Conservation (phyloP, 2,113 vertebrate genomes). For the Noctilio leporinus region DNA sequence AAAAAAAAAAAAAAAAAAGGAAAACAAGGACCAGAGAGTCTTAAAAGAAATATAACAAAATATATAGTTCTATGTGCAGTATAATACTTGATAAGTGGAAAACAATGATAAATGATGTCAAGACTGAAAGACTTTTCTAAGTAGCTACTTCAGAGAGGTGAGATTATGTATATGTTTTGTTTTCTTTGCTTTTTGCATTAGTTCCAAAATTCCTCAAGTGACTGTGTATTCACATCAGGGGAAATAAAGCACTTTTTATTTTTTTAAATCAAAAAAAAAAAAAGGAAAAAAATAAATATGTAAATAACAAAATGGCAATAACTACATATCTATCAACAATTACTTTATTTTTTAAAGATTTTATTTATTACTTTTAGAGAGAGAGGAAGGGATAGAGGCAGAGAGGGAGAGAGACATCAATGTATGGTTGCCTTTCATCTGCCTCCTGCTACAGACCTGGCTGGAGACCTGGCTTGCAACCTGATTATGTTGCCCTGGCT, state of each 20-base stretch:
- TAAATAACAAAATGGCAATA: background rate
- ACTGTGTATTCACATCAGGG: background rate
- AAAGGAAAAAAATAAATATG: background rate
- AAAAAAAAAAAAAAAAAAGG: no score
- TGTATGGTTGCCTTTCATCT: no score
- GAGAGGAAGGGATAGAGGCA: no score
- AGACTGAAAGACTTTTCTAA: background rate
- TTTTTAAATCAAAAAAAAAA: conserved; percentile 23
- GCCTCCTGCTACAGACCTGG: no score
- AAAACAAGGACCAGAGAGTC: background rate
- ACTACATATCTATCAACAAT: background rate
- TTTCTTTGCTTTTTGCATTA: background rate
- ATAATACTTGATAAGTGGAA: background rate
- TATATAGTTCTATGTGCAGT: background rate
- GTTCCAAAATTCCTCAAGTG: conserved; percentile 7
- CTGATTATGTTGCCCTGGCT: no score
- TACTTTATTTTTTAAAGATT: no score
- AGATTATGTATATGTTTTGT: background rate
- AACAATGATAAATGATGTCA: background rate
- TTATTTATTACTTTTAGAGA: no score
- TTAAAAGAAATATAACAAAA: background rate
- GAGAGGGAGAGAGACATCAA: no score
- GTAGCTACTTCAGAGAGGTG: background rate
- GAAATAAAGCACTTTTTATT: background rate
- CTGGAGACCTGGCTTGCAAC: no score